These are phyloP conservation scores for Drosophila hydei DNA, from an alignment of 1,140 invertebrate genomes.

Conservation along the genomic window DNA sequence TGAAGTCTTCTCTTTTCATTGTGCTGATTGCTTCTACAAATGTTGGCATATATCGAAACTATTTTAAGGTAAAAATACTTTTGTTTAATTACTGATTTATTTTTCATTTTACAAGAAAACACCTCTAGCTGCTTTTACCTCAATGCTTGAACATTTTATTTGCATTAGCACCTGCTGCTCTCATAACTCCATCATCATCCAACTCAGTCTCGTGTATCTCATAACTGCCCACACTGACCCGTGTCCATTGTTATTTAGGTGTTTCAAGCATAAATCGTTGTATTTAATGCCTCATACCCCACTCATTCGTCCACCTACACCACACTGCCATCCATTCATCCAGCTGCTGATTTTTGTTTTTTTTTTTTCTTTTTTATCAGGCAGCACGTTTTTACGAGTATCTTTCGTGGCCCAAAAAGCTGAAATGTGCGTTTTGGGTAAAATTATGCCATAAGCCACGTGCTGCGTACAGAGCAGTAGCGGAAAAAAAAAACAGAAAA, in stretches of 20 bases:
- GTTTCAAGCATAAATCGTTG: slow-evolving; percentile 42
- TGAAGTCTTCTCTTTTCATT: no score
- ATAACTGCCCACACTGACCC: slow-evolving; percentile 12
- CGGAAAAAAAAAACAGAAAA: slow-evolving; percentile 42
- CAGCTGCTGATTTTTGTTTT: slow-evolving; percentile 30
- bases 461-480: slow-evolving; percentile 38
- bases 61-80: no score
- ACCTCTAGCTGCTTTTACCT: neutral
- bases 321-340: slow-evolving; percentile 22
- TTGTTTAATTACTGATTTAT: no score
- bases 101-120: no score
- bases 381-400: slow-evolving; percentile 69
- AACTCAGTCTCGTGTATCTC: neutral
- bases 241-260: slow-evolving; percentile 29
- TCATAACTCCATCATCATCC: neutral
- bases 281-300: slow-evolving; percentile 25
- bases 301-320: neutral
- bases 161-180: neutral
- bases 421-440: slow-evolving; percentile 80
- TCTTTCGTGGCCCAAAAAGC: slow-evolving; percentile 54
- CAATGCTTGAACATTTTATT: neutral
- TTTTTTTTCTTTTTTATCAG: slow-evolving; percentile 46
- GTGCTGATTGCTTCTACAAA: no score
- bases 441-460: slow-evolving; percentile 79
- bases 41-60: no score